These are phyloP conservation scores for Nanger granti DNA, from an alignment of 2,113 vertebrate species.

Conservation along the genomic window DNA sequence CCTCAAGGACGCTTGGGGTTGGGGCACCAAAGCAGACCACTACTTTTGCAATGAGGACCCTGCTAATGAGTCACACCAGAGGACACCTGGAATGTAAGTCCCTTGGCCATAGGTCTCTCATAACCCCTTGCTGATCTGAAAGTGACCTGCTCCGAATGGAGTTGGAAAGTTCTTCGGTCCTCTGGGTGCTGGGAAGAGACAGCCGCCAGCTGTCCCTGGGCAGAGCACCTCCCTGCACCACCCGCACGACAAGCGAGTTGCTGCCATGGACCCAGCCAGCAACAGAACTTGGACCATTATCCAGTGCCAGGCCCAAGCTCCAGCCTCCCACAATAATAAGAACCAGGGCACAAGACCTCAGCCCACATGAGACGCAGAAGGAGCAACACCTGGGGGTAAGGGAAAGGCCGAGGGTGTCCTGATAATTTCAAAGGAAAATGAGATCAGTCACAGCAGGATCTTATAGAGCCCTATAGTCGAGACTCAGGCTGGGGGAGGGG, in stretches of 20 bases:
- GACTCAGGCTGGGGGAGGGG: background rate
- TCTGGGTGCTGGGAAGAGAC: conserved; percentile 27
- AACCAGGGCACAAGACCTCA: background rate
- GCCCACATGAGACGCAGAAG: background rate
- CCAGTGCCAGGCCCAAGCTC: background rate
- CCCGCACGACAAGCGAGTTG: background rate
- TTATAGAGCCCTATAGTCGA: background rate
- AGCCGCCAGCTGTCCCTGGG: conserved; percentile 61
- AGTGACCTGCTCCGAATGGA: conserved; percentile 21
- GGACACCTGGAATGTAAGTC: background rate
- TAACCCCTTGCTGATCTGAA: conserved; percentile 31
- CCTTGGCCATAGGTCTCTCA: background rate
- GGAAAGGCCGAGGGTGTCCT: background rate
- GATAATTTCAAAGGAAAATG: conserved; percentile 13
- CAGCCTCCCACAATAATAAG: background rate
- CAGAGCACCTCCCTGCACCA: conserved; percentile 38
- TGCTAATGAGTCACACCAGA: background rate
- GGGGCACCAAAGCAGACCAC: background rate
- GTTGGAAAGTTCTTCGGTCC: background rate
- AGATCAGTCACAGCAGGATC: background rate
- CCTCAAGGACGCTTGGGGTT: background rate
- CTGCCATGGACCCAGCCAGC: background rate
- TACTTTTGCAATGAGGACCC: background rate
- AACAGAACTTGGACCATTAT: background rate
- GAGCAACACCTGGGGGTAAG: background rate